Evolutionary conservation across 92 coral and sea anemone genomes (phyloP).

Genomic region (Plumapathes pennacea): DNA sequence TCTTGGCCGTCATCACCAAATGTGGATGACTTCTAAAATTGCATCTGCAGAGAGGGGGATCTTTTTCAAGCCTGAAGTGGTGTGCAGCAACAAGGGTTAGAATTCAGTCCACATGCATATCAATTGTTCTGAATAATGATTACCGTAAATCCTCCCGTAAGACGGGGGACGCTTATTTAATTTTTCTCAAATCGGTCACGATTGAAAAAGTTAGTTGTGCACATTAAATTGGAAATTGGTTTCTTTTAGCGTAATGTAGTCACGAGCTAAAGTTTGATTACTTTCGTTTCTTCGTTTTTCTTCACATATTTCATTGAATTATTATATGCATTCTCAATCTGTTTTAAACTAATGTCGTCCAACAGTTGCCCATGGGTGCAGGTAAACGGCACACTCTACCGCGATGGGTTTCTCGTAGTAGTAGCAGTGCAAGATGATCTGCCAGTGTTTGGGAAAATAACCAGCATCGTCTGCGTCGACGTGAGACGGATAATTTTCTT

Average conservation of each 20-base stretch:
- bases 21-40: constrained; percentile 1
- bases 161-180: too few relatives aligned
- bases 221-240: too few relatives aligned
- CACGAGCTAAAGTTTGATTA: too few relatives aligned
- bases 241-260: too few relatives aligned
- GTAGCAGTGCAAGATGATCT: constrained; percentile 6
- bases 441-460: constrained; percentile 21
- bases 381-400: constrained; percentile 22
- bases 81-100: constrained; percentile 1
- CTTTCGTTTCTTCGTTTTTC: too few relatives aligned
- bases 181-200: too few relatives aligned
- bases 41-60: not conserved
- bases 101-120: not conserved
- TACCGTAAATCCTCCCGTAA: too few relatives aligned
- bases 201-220: too few relatives aligned
- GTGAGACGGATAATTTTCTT: not conserved
- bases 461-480: not conserved
- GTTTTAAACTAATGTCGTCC: too few relatives aligned
- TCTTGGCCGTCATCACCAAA: not conserved
- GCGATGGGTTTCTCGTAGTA: constrained; percentile 12
- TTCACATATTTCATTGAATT: too few relatives aligned
- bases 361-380: constrained; percentile 16
- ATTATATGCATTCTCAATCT: too few relatives aligned
- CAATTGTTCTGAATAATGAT: not conserved
- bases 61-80: not conserved